phyloP scores from a whole-genome alignment of 2,888 invertebrate species.

The Calliscelio sp. region DNA sequence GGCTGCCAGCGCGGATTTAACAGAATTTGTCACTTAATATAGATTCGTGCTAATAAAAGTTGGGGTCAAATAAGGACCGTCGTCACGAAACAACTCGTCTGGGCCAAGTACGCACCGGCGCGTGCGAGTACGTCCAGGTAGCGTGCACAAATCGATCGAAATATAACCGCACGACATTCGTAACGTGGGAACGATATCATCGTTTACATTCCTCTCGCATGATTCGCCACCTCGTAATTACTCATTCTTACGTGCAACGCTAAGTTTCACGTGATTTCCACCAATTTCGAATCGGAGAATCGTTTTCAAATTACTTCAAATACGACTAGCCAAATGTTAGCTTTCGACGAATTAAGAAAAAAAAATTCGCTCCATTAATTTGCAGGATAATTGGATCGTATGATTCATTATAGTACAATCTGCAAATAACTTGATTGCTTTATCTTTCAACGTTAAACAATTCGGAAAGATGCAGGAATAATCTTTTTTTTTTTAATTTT shows the following conservation, averaged over 20 bases:
- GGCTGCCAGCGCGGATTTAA: too few species aligned
- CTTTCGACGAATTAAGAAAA: too few species aligned
- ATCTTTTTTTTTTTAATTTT: too few species aligned
- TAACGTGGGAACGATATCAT: conserved; percentile 39
- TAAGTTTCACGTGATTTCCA: conserved; percentile 16
- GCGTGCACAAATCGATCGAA: conserved; percentile 40
- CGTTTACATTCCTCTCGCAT: conserved; percentile 40
- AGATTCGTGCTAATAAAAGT: conserved; percentile 34
- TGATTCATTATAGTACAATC: too few species aligned
- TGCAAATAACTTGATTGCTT: too few species aligned
- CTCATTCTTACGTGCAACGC: conserved; percentile 13
- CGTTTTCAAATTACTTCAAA: background rate
- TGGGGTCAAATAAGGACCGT: conserved; percentile 47
- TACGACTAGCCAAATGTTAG: too few species aligned
- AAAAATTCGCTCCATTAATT: too few species aligned
- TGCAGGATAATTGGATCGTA: too few species aligned
- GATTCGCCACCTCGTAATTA: conserved; percentile 28
- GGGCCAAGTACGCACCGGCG: conserved; percentile 28
- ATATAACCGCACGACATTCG: conserved; percentile 13
- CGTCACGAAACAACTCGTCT: conserved; percentile 30
- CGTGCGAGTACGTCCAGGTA: conserved; percentile 15
- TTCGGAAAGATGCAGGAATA: too few species aligned
- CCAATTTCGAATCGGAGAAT: conserved; percentile 4
- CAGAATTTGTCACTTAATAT: conserved; percentile 38
- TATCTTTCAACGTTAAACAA: too few species aligned